Evolutionary conservation across 2,888 invertebrate species (phyloP), one percentile per base, ranked within the genome.

Genomic region (Cheilosia scutellata): DNA sequence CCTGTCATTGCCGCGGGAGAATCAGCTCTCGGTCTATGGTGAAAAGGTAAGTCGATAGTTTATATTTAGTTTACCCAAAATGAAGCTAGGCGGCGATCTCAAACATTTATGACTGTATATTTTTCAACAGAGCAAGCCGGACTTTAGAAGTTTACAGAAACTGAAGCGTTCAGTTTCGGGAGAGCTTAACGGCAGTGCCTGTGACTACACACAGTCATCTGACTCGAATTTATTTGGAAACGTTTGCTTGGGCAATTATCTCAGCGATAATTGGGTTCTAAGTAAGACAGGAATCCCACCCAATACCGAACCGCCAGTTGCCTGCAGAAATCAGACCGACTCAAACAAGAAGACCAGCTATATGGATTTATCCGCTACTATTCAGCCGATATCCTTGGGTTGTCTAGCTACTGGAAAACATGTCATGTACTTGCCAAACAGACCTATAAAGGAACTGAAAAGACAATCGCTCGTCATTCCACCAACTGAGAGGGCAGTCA

Each of bases 201-300:
- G 72, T n/a, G 51, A 72, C 2, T 87, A 70, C 27, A 51, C 57
- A 6, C 75, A 78, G 9, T 63, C 44, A 16, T 51, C 63, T 16
- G 63, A 88, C 53, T 72, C 88, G 5, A 88, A 88, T 33, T 87
- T 88, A 40, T 58, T 84, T 2, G 88, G 86, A 0, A 82, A 87
- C 29, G 66, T 44, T 49, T 53, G 63, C 51, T 71, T 65, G 29
- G 71, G 70, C 37, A 88, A 82, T 47, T 89, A 89, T 72, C 88
- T 89, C 5, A 90, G 88, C 31, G 95, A 95, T 89, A 94, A 97
- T 91, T 97, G 97, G 97, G 95, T 97, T 89, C 91, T 97, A 40
- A 96, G 96, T 76, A 95, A 96, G 89, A 96, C 96, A 13, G 57
- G 40, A 20, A n/a, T 20, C 31, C 20, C 53, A 5, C 33, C 33